These are phyloP conservation scores for Myrmecobius fasciatus DNA, from an alignment of 2,113 vertebrate genomes.

Conservation along the genomic window DNA sequence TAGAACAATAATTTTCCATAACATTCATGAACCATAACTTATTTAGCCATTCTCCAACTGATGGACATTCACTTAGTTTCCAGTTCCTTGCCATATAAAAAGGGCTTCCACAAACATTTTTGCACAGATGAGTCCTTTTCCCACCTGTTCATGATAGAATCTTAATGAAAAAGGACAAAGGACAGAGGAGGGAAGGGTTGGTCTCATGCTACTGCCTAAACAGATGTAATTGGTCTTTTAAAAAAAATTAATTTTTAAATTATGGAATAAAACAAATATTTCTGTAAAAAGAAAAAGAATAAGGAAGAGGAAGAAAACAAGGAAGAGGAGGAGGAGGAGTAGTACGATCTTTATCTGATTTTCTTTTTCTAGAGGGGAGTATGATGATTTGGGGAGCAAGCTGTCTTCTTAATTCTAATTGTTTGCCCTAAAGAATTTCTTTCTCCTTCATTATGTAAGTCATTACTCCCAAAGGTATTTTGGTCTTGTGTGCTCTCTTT, in stretches of 20 bases:
- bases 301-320: too few species aligned
- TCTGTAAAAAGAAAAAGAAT: neutral
- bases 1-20: too few species aligned
- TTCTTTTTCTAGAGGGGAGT: neutral
- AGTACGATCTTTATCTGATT: neutral
- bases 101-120: too few species aligned
- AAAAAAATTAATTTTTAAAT: neutral
- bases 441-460: neutral
- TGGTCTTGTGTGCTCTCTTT: neutral
- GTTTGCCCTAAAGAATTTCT: neutral
- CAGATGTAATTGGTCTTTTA: neutral
- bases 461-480: neutral
- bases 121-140: too few species aligned
- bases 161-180: neutral
- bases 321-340: too few species aligned
- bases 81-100: too few species aligned
- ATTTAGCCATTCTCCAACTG: too few species aligned
- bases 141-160: too few species aligned
- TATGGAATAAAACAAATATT: neutral
- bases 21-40: too few species aligned
- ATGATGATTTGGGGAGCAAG: neutral
- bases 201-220: neutral
- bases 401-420: neutral
- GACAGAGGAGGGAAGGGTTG: neutral
- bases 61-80: too few species aligned